phyloP scores from a whole-genome alignment of 2,113 vertebrate species.

The Phoxinus phoxinus region DNA sequence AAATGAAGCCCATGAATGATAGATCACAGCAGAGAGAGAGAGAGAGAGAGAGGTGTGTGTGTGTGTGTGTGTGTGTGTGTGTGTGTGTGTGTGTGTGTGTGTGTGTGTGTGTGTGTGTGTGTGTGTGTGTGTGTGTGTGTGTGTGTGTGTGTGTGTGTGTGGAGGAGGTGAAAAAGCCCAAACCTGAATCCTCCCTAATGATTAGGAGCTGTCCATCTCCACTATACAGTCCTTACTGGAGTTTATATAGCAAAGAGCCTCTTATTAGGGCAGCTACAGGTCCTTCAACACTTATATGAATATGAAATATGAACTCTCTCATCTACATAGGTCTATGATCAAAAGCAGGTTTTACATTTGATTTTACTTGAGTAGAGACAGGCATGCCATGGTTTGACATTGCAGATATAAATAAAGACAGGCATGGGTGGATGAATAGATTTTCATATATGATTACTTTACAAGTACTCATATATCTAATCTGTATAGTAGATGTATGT shows the following conservation, averaged over 20 bases:
- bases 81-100: no score
- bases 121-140: no score
- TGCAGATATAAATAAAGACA: neutral
- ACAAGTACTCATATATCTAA: no score
- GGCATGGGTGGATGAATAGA: neutral
- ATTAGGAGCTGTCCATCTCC: slow-evolving; percentile 74
- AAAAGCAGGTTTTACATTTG: neutral
- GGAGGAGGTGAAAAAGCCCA: slow-evolving; percentile 40
- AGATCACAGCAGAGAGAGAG: slow-evolving; percentile 71
- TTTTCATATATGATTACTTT: neutral
- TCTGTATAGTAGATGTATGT: neutral
- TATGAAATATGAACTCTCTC: neutral
- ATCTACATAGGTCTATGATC: neutral
- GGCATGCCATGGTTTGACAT: neutral
- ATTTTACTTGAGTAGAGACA: neutral
- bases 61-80: no score
- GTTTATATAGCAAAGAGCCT: slow-evolving; percentile 52
- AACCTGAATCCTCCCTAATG: slow-evolving; percentile 73
- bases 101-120: no score
- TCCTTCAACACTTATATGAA: neutral
- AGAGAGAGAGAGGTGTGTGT: no score
- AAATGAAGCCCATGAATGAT: slow-evolving; percentile 82
- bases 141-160: no score
- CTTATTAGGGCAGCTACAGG: slow-evolving; percentile 48
- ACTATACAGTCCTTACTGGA: slow-evolving; percentile 57